Percentiles rank a stretch among this genome's conserved stretches.
Evolutionary conservation across 2,113 vertebrate species (phyloP).

Genomic region (Malurus elegans): DNA sequence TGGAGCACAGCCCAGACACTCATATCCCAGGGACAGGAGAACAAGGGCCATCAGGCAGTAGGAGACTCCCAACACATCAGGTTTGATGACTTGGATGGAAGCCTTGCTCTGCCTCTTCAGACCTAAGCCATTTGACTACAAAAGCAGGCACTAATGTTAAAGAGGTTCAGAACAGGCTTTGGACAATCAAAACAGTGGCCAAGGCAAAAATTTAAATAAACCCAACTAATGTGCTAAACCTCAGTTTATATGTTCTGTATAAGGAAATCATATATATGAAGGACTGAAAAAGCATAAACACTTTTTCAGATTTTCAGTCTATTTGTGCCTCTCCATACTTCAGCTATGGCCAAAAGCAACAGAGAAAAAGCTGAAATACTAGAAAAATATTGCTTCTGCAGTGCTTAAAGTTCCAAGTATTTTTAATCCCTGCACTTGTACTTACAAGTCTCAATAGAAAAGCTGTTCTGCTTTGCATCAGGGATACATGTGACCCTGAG

Average conservation of each 20-base stretch:
- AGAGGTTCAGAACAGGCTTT: neutral
- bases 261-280: constrained; percentile 17
- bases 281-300: constrained; percentile 19
- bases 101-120: neutral
- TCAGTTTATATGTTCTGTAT: constrained; percentile 5
- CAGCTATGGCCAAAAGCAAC: constrained; percentile 43
- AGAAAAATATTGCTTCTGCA: constrained; percentile 20
- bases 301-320: neutral
- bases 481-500: neutral
- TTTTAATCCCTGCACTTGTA: neutral
- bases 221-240: constrained; percentile 39
- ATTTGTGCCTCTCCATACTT: neutral
- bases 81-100: accelerated
- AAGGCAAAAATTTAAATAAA: constrained; percentile 28
- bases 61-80: accelerated
- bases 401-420: neutral
- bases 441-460: neutral
- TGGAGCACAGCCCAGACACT: neutral
- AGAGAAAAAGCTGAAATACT: constrained; percentile 28
- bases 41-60: neutral
- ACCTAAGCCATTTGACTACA: neutral
- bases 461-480: neutral
- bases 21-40: neutral
- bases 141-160: neutral
- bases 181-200: neutral